phyloP scores from a whole-genome alignment of 2,113 vertebrate genomes.

The Strigops habroptila region DNA sequence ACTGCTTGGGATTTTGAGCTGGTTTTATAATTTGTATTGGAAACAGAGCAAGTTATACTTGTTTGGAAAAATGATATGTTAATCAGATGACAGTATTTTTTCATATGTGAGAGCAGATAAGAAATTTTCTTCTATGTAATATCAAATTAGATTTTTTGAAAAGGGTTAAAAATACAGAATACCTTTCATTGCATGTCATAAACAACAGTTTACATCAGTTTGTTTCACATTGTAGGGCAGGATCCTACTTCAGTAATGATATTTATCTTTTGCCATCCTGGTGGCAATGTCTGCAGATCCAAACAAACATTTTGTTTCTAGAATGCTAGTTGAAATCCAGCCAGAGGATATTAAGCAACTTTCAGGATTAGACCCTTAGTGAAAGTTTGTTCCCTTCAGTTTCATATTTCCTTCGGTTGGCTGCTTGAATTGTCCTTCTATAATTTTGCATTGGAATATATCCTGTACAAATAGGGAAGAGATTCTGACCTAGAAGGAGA shows the following conservation, averaged over 20 bases:
- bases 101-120: not conserved
- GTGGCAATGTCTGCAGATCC: not conserved
- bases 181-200: not conserved
- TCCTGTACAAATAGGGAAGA: constrained; percentile 2
- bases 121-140: not conserved
- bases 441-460: constrained; percentile 15
- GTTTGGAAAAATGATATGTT: not conserved
- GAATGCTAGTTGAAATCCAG: not conserved
- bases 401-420: not conserved
- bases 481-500: constrained; percentile 36
- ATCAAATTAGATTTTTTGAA: not conserved
- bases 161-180: not conserved
- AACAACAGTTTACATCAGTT: not conserved
- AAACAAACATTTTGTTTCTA: constrained; percentile 17
- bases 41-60: not conserved
- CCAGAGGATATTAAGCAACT: constrained; percentile 1
- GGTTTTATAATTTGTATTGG: not conserved
- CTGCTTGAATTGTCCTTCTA: not conserved
- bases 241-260: not conserved
- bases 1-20: not conserved
- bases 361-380: constrained; percentile 1
- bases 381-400: constrained; percentile 26
- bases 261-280: not conserved
- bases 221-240: not conserved
- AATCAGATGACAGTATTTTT: not conserved